phyloP scores from a whole-genome alignment of 2,113 vertebrate species.

The Colinus virginianus region DNA sequence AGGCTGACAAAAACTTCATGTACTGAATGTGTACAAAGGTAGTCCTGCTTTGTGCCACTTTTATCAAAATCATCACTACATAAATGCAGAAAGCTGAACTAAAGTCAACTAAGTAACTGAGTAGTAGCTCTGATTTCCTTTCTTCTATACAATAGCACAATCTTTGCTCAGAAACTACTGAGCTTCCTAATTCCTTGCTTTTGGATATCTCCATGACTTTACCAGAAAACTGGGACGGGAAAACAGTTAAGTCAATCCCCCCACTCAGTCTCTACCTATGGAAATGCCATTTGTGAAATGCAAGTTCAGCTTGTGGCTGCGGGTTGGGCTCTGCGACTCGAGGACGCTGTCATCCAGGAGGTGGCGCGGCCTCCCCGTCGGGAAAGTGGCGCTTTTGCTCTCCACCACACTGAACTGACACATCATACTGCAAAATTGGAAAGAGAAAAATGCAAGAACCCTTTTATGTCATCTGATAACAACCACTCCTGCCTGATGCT shows the following conservation, averaged over 20 bases:
- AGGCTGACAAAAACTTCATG: not conserved
- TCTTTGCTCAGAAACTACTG: not conserved
- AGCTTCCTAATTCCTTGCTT: not conserved
- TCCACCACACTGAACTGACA: slow-evolving; percentile 92
- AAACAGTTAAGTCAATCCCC: not conserved
- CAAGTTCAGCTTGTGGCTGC: slow-evolving; percentile 70
- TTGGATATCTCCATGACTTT: not conserved
- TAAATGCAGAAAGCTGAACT: not conserved
- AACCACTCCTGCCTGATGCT: not conserved
- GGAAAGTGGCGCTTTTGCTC: slow-evolving; percentile 93
- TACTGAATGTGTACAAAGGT: not conserved
- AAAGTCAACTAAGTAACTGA: not conserved
- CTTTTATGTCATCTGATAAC: not conserved
- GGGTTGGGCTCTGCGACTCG: slow-evolving; percentile 89
- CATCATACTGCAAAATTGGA: slow-evolving; percentile 86
- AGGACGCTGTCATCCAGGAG: slow-evolving; percentile 97
- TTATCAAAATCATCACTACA: not conserved
- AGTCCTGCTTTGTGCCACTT: not conserved
- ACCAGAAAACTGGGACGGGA: slow-evolving; percentile 10
- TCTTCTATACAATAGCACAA: not conserved
- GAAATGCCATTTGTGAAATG: slow-evolving; percentile 88
- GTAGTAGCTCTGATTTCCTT: not conserved
- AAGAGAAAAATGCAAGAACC: slow-evolving; percentile 27
- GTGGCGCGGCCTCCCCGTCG: slow-evolving; percentile 90
- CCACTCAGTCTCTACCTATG: slow-evolving; percentile 76